phyloP scores from a whole-genome alignment of 92 coral and sea anemone genomes.

The Zoanthus solanderi region DNA sequence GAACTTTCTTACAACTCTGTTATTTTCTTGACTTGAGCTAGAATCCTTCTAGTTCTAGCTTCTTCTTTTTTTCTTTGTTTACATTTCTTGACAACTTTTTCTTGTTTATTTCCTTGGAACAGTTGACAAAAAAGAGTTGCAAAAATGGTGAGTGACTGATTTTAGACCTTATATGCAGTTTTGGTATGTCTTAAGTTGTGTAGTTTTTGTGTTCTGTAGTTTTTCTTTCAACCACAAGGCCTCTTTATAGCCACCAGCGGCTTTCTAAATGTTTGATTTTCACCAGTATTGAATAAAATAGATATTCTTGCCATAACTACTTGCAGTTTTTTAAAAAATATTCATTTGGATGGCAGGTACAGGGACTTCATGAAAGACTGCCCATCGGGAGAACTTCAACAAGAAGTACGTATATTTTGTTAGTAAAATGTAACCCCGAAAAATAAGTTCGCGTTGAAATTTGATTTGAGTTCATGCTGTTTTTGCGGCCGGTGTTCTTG shows the following conservation, averaged over 20 bases:
- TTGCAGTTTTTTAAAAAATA: neutral
- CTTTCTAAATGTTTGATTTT: constrained; percentile 25
- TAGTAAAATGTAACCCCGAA: neutral
- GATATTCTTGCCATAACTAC: constrained; percentile 7
- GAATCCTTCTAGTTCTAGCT: constrained; percentile 32
- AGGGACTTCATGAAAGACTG: constrained; percentile 99
- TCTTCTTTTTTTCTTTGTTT: constrained; percentile 59
- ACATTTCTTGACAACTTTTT: constrained; percentile 36
- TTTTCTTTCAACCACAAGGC: constrained; percentile 12
- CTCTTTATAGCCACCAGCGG: neutral
- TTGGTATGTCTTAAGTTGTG: neutral
- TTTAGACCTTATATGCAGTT: neutral
- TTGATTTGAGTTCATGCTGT: constrained; percentile 1
- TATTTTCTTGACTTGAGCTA: constrained; percentile 36
- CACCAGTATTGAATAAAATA: constrained; percentile 11
- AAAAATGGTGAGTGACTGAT: constrained; percentile 86
- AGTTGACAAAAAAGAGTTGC: constrained; percentile 98
- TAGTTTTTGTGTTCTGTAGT: neutral
- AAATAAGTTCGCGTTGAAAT: constrained; percentile 12
- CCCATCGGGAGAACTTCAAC: constrained; percentile 96
- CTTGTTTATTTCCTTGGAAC: constrained; percentile 46
- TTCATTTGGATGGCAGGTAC: constrained; percentile 69
- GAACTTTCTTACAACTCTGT: constrained; percentile 31
- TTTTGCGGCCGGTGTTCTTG: constrained; percentile 1
- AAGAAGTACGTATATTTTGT: constrained; percentile 76